Conservation (phyloP, 2,113 vertebrate genomes). For the Gobius niger region DNA sequence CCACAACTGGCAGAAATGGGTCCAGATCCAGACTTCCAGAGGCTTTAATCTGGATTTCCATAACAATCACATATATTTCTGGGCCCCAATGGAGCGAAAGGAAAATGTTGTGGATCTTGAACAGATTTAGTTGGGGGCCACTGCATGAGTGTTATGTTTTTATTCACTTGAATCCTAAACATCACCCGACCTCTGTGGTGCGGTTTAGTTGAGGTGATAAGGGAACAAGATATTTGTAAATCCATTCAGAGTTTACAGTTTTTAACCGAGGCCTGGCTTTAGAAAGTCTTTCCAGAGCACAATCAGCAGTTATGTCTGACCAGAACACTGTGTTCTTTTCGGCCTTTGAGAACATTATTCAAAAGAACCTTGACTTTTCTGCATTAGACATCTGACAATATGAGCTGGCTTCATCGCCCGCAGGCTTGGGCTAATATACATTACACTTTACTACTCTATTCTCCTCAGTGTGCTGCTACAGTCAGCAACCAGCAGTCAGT, state of each 20-base stretch:
- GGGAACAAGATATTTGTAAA: background rate
- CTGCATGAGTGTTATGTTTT: too few relatives aligned
- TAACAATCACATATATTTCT: too few relatives aligned
- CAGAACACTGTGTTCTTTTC: conserved; percentile 51
- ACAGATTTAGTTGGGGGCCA: too few relatives aligned
- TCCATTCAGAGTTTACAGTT: background rate
- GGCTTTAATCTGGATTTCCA: too few relatives aligned
- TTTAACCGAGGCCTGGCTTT: conserved; percentile 9
- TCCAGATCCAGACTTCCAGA: too few relatives aligned
- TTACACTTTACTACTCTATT: conserved; percentile 5
- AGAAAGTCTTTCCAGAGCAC: conserved; percentile 11
- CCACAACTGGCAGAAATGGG: too few relatives aligned
- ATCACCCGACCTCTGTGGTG: too few relatives aligned
- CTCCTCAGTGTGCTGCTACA: background rate
- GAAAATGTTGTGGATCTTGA: too few relatives aligned
- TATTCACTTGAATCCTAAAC: too few relatives aligned
- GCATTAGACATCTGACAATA: conserved; percentile 21
- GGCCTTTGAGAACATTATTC: conserved; percentile 4
- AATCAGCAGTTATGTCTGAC: conserved; percentile 1
- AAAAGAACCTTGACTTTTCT: conserved; percentile 13
- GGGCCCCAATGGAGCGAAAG: too few relatives aligned
- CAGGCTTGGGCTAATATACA: conserved; percentile 15
- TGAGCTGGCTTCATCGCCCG: conserved; percentile 8
- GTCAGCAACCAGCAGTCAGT: conserved; percentile 6
- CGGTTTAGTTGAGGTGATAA: background rate